Evolutionary conservation across 1,140 invertebrate genomes (phyloP), one percentile per base, ranked within the genome.

Genomic region (Samia ricini): DNA sequence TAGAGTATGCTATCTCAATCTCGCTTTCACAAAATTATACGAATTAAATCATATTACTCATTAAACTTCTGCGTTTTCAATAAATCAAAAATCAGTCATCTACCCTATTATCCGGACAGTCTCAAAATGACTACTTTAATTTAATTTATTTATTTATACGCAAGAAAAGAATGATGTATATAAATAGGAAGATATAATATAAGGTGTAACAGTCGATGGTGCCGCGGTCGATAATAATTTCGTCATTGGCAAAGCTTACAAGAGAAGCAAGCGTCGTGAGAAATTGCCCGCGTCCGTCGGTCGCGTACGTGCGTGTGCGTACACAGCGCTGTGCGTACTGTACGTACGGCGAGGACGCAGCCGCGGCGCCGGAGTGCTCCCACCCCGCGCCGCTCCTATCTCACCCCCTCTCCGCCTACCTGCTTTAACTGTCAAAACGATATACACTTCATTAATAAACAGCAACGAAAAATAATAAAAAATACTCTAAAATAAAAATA

Each of bases 161-260:
- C 86, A 89, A 89, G 83, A 85, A 82, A 89, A 88, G 80, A 79
- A 79, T 82, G 80, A 74, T 65, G 81, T n/a, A n/a, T n/a, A n/a
- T n/a, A n/a, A n/a, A 60, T 63, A 61, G 67, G 2, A 10, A 42
- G 26, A 19, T 18, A 18, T n/a, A n/a, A n/a, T n/a, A n/a, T n/a
- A 26, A 33, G 56, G 61, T 72, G 61, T 54, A 69, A 73, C 72
- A 77, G 73, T 77, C 69, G 75, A 74, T 72, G 54, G 60, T 69
- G 76, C 66, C 71, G 78, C 72, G 76, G 77, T 42, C 33, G 33
- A 42, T 15, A n/a, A 42, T 42, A 42, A 42, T 85, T 85, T 85
- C 85, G 61, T 88, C 85, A 83, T 82, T 81, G 79, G 87, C 85
- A 82, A 88, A 88, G 87, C 87, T 88, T 89, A 84, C 84, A 57